Evolutionary conservation across 2,888 invertebrate genomes (phyloP).

Genomic region (Tetramorium bicarinatum): DNA sequence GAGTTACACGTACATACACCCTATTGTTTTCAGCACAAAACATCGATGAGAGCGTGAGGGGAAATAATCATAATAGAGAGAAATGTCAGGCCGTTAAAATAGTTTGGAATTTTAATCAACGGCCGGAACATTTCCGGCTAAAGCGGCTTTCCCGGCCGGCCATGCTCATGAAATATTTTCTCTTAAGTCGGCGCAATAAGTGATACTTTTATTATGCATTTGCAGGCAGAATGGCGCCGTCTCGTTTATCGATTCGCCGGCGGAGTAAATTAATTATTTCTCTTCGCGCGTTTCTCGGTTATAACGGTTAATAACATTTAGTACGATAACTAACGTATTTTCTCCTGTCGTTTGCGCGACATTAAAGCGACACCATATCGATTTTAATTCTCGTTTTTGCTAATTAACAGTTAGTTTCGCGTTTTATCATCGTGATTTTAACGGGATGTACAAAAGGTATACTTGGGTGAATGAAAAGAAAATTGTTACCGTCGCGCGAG

Average conservation of each 20-base stretch:
- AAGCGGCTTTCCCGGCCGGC: slow-evolving; percentile 38
- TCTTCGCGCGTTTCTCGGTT: slow-evolving; percentile 44
- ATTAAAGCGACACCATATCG: slow-evolving; percentile 41
- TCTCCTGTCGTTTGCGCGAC: slow-evolving; percentile 28
- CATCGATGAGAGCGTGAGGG: slow-evolving; percentile 16
- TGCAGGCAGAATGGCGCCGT: slow-evolving; percentile 46
- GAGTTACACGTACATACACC: too few species aligned
- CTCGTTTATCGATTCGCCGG: slow-evolving; percentile 49
- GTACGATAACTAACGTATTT: slow-evolving; percentile 53
- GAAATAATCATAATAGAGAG: slow-evolving; percentile 40
- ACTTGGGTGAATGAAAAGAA: neutral
- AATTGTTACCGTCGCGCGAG: slow-evolving; percentile 42
- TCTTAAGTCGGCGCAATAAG: slow-evolving; percentile 48
- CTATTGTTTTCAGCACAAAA: slow-evolving; percentile 31
- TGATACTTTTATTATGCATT: slow-evolving; percentile 57
- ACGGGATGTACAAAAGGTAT: neutral
- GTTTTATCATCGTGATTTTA: slow-evolving; percentile 28
- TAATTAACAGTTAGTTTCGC: slow-evolving; percentile 38
- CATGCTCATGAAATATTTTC: slow-evolving; percentile 58
- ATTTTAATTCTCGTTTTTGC: slow-evolving; percentile 45
- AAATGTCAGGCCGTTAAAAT: slow-evolving; percentile 43
- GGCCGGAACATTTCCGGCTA: slow-evolving; percentile 47
- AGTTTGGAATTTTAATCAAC: slow-evolving; percentile 62
- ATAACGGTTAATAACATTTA: slow-evolving; percentile 53
- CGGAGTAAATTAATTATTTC: slow-evolving; percentile 52